Conservation (phyloP, 2,797 vertebrate genomes). For the Apodemus agrarius region DNA sequence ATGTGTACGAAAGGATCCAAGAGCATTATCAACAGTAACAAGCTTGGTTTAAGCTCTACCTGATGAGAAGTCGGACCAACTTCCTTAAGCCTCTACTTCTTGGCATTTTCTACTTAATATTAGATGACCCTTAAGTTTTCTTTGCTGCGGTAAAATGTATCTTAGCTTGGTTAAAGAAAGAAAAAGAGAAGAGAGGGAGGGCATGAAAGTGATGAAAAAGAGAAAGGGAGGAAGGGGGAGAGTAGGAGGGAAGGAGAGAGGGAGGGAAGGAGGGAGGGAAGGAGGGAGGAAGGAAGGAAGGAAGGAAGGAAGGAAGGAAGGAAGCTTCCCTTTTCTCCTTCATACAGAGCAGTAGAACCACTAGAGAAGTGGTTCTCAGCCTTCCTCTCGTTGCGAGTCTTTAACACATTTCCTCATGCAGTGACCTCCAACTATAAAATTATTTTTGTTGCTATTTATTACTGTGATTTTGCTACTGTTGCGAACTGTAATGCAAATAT, state of each 20-base stretch:
- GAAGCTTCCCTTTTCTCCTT: not conserved
- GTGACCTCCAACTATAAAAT: not conserved
- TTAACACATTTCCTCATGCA: not conserved
- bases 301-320: fast-evolving
- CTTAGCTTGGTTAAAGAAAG: slow-evolving; percentile 6
- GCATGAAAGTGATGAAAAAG: too few relatives aligned
- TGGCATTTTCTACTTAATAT: slow-evolving; percentile 26
- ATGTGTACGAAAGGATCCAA: slow-evolving; percentile 34
- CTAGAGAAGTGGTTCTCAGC: not conserved
- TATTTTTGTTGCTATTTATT: not conserved
- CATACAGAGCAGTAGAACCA: not conserved
- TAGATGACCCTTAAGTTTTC: slow-evolving; percentile 20
- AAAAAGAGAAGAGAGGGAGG: not conserved
- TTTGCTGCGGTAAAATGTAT: slow-evolving; percentile 18
- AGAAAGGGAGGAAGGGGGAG: too few relatives aligned
- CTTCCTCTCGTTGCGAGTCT: not conserved
- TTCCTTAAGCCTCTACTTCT: not conserved
- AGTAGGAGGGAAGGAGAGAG: too few relatives aligned
- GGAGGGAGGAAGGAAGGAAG: not conserved
- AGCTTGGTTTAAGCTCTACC: slow-evolving; percentile 20
- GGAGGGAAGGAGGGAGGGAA: too few relatives aligned
- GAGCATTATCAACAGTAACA: slow-evolving; percentile 51
- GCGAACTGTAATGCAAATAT: not conserved
- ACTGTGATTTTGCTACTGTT: not conserved
- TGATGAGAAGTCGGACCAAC: not conserved